Conservation (phyloP, 2,888 invertebrate species). For the Rugalucina vietnamica region DNA sequence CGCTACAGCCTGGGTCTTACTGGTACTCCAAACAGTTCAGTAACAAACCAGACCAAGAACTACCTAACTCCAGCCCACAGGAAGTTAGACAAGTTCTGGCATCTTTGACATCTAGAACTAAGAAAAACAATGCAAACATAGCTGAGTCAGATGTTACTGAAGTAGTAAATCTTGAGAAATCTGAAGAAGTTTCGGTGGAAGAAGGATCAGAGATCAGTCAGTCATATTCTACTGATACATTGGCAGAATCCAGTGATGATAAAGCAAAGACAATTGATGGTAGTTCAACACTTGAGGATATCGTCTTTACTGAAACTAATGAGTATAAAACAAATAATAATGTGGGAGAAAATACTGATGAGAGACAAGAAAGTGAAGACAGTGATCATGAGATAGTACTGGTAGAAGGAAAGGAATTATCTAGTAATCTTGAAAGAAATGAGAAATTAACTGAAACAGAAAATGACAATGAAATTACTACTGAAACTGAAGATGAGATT, state of each 20-base stretch:
- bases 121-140: neutral
- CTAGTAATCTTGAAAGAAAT: too few relatives aligned
- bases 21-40: slow-evolving; percentile 56
- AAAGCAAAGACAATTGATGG: neutral
- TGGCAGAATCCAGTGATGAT: neutral
- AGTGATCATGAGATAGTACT: too few relatives aligned
- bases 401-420: too few relatives aligned
- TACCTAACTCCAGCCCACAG: slow-evolving; percentile 53
- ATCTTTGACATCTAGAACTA: slow-evolving; percentile 29
- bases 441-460: neutral
- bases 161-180: neutral
- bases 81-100: slow-evolving; percentile 59
- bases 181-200: neutral
- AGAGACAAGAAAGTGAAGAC: neutral
- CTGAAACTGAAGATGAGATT: neutral
- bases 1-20: slow-evolving; percentile 57
- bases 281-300: slow-evolving; percentile 1
- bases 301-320: too few relatives aligned
- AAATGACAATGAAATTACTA: neutral
- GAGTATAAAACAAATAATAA: too few relatives aligned
- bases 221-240: neutral
- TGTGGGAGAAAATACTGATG: too few relatives aligned
- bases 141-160: neutral
- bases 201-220: neutral
- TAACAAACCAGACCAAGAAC: slow-evolving; percentile 20